phyloP scores from a whole-genome alignment of 1,140 invertebrate species.

The Eriosoma lanigerum region DNA sequence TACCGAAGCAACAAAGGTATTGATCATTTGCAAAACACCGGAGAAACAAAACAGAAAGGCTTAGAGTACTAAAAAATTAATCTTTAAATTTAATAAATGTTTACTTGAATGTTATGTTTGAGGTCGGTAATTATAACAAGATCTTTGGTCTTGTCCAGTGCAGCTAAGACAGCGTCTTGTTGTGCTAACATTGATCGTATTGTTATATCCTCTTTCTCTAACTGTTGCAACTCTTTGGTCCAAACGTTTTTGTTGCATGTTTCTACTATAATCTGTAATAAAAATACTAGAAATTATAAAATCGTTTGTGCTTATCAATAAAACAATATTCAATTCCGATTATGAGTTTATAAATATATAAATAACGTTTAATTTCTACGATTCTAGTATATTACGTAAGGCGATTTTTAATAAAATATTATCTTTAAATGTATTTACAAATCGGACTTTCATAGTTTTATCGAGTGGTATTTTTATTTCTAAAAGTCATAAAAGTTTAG shows the following conservation, averaged over 20 bases:
- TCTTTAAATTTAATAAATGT: neutral
- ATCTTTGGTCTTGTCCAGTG: slow-evolving; percentile 80
- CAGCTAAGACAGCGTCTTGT: slow-evolving; percentile 76
- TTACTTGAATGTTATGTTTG: slow-evolving; percentile 79
- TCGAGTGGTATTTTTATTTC: no score
- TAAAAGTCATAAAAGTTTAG: no score
- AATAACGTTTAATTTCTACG: no score
- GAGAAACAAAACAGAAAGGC: neutral
- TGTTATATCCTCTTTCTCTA: slow-evolving; percentile 69
- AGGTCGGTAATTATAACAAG: slow-evolving; percentile 85
- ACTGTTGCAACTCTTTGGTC: slow-evolving; percentile 68
- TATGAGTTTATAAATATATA: no score
- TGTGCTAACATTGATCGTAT: slow-evolving; percentile 64
- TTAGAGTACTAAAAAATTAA: neutral
- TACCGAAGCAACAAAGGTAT: neutral
- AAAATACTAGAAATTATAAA: no score
- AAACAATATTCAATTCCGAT: no score
- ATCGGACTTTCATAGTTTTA: no score
- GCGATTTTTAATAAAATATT: no score
- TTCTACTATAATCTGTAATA: slow-evolving; percentile 40
- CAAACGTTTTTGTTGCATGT: slow-evolving; percentile 45
- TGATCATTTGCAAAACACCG: neutral
- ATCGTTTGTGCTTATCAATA: no score
- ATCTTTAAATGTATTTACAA: no score
- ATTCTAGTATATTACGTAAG: no score